A percentile compares a stretch with the other conserved stretches of the same genome.
phyloP scores from a whole-genome alignment of 2,888 invertebrate genomes.

The Alloscopus bannaensis region DNA sequence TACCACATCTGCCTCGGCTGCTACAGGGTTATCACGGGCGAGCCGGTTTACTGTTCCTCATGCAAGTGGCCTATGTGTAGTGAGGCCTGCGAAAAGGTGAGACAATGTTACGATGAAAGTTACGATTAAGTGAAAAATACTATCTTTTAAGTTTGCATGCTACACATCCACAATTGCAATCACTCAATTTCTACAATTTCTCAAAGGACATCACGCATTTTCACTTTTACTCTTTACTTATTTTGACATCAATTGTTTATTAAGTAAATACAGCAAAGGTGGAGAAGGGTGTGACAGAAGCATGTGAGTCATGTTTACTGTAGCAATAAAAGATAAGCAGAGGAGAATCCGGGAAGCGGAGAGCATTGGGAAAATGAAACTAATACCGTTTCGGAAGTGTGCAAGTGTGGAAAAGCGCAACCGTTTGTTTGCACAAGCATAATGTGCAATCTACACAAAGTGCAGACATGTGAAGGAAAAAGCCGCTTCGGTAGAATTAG shows the following conservation, averaged over 20 bases:
- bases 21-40: slow-evolving; percentile 55
- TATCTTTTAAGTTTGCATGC: background rate
- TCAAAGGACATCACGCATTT: slow-evolving; percentile 16
- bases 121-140: background rate
- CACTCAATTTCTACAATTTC: background rate
- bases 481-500: slow-evolving; percentile 2
- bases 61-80: slow-evolving; percentile 69
- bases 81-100: slow-evolving; percentile 67
- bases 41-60: slow-evolving; percentile 52
- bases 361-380: slow-evolving; percentile 59
- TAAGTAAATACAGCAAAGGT: slow-evolving; percentile 49
- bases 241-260: slow-evolving; percentile 62
- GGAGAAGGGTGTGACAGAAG: slow-evolving; percentile 54
- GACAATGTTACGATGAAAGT: slow-evolving; percentile 5
- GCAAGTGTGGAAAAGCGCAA: background rate
- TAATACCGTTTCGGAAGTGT: slow-evolving; percentile 34
- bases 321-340: slow-evolving; percentile 48
- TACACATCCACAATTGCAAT: background rate
- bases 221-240: slow-evolving; percentile 30
- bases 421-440: slow-evolving; percentile 19
- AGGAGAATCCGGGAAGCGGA: too few relatives aligned
- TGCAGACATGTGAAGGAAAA: slow-evolving; percentile 22
- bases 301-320: slow-evolving; percentile 53
- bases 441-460: too few relatives aligned
- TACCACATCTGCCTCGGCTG: slow-evolving; percentile 61